Conservation (phyloP, 2,888 invertebrate genomes). For the Drosophila anceps region DNA sequence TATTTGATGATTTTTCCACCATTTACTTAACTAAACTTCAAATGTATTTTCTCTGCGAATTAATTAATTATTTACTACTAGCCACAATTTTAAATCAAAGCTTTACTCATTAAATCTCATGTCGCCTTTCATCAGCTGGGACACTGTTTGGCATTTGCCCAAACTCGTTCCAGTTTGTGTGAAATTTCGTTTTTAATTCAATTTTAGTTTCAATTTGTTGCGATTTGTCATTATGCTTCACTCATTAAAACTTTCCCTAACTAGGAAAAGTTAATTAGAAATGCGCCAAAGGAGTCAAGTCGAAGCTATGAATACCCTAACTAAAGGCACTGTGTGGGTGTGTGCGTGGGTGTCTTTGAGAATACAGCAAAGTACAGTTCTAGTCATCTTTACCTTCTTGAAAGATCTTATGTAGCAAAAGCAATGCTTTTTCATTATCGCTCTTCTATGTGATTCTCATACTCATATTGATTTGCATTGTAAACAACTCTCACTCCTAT, state of each 20-base stretch:
- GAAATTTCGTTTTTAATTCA: constrained; percentile 45
- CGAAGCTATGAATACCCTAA: constrained; percentile 2
- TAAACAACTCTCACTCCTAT: neutral
- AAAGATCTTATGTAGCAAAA: neutral
- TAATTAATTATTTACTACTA: neutral
- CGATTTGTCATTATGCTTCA: constrained; percentile 31
- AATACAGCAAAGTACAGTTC: neutral
- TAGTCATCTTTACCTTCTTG: neutral
- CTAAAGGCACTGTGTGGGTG: neutral
- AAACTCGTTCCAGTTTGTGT: constrained; percentile 27
- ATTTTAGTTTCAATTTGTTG: constrained; percentile 46
- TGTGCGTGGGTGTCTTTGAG: neutral
- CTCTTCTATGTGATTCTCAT: constrained; percentile 4
- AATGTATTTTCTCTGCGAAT: neutral
- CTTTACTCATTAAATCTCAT: neutral
- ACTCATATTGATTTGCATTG: neutral
- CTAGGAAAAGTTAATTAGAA: constrained; percentile 3
- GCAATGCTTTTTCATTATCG: neutral
- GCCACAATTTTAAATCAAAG: constrained; percentile 2
- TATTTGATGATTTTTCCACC: constrained; percentile 1
- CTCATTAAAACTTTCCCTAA: constrained; percentile 20
- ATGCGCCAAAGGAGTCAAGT: too few relatives aligned
- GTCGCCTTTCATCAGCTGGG: neutral
- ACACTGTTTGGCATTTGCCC: constrained; percentile 3
- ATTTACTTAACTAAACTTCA: neutral